Evolutionary conservation across 2,888 invertebrate species (phyloP), one percentile per base, ranked within the genome.

Genomic region (Pseudeuparius sepicola): DNA sequence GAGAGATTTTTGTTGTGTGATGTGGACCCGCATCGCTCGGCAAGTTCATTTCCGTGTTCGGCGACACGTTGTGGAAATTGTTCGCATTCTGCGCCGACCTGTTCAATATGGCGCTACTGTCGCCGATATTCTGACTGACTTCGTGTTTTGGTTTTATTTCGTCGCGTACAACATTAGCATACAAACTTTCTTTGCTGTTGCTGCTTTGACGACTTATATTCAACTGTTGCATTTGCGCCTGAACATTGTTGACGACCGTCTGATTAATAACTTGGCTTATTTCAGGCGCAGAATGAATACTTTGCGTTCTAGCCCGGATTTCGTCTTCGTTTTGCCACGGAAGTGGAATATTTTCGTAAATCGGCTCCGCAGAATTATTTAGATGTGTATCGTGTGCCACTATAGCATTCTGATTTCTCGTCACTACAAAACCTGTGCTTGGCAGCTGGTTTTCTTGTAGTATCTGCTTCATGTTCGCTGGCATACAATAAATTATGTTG

Each of bases 271-370:
- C 57, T 41, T 59, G 57, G 37, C 56, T 59, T 33, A 63, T 63
- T 47, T 79, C 78, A 5, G 79, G 78, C 0, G 80, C 78, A 0
- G 80, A 78, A 29, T 81, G 80, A 15, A 80, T 67, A 45, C 81
- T 81, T 18, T 77, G 77, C 3, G 81, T 76, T 18, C 75, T 58
- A 28, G 60, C 62, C 27, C 66, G 54, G 48, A 58, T 57, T 39
- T 59, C 56, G 24, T 46, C 44, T 10, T 51, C 53, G 27, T 55
- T 56, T 43, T 70, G 71, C 75, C 77, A 78, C 0, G 80, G 76
- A 15, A 80, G 54, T 1, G 82, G 83, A 4, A 85, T 79, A 56
- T 85, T 85, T 52, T 85, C 84, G 56, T 85, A 85, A 42, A 85
- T 85, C 1, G 85, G 85, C 53, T 85, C 85, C 9, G 74, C 66